Evolutionary conservation across 2,113 vertebrate species (phyloP).

Genomic region (Camelus dromedarius): DNA sequence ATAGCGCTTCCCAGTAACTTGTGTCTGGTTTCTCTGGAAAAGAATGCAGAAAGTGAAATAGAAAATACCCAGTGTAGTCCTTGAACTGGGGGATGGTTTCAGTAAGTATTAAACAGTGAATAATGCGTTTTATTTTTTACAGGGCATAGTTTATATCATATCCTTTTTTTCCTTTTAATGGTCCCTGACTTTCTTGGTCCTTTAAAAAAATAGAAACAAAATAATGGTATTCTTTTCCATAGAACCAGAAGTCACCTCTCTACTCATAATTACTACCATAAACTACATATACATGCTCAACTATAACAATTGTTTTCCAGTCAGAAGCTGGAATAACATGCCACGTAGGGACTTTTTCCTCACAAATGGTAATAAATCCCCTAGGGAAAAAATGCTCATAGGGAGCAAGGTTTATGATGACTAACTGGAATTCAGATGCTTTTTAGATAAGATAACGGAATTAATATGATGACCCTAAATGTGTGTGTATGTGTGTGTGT

Average conservation of each 20-base stretch:
- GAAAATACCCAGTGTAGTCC: background rate
- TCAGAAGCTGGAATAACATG: background rate
- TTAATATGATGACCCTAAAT: background rate
- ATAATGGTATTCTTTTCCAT: background rate
- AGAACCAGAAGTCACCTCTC: background rate
- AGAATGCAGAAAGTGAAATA: background rate
- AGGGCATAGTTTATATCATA: background rate
- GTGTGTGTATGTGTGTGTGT: background rate
- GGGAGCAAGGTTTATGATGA: background rate
- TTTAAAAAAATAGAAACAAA: conserved; percentile 44
- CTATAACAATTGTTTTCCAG: background rate
- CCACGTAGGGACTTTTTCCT: background rate
- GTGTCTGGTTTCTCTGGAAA: background rate
- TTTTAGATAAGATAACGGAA: conserved; percentile 8
- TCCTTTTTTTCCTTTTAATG: conserved; percentile 10
- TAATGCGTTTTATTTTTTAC: background rate
- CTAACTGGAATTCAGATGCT: conserved; percentile 34
- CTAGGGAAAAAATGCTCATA: conserved; percentile 1
- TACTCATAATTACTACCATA: background rate
- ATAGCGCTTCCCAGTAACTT: background rate
- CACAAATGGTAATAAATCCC: conserved; percentile 7
- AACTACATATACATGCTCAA: background rate
- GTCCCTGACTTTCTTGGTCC: background rate
- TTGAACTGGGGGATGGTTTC: background rate
- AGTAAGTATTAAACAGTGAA: conserved; percentile 47